Conservation (phyloP, 1,140 invertebrate genomes). For the Theocolax elegans region DNA sequence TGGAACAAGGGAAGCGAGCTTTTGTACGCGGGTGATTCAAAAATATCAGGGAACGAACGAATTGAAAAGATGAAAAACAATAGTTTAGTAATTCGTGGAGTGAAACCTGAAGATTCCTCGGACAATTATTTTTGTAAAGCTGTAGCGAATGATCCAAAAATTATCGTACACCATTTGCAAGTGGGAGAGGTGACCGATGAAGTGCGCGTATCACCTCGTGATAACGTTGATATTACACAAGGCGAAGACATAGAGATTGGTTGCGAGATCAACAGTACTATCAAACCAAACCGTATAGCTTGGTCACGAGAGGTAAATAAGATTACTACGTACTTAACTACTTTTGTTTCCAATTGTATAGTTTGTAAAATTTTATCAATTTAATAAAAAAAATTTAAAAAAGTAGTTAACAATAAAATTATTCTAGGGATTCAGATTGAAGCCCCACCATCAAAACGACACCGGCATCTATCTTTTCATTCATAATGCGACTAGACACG, state of each 20-base stretch:
- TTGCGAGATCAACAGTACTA: neutral
- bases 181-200: neutral
- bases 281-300: neutral
- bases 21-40: neutral
- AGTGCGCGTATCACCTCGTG: neutral
- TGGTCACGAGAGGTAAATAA: conserved; percentile 17
- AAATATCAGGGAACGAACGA: neutral
- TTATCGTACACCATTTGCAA: neutral
- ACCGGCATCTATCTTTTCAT: neutral
- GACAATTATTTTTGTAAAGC: neutral
- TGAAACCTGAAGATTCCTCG: neutral
- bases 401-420: too few relatives aligned
- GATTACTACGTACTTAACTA: too few relatives aligned
- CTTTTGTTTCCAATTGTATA: neutral
- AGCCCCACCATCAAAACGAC: neutral
- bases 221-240: neutral
- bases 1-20: neutral
- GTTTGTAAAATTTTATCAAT: neutral
- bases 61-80: neutral
- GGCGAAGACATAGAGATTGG: neutral
- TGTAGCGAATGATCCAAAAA: neutral
- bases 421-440: conserved; percentile 9
- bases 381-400: neutral
- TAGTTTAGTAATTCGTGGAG: neutral
- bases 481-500: conserved; percentile 15